Evolutionary conservation across 2,113 vertebrate species (phyloP).

Genomic region (Etheostoma cragini): DNA sequence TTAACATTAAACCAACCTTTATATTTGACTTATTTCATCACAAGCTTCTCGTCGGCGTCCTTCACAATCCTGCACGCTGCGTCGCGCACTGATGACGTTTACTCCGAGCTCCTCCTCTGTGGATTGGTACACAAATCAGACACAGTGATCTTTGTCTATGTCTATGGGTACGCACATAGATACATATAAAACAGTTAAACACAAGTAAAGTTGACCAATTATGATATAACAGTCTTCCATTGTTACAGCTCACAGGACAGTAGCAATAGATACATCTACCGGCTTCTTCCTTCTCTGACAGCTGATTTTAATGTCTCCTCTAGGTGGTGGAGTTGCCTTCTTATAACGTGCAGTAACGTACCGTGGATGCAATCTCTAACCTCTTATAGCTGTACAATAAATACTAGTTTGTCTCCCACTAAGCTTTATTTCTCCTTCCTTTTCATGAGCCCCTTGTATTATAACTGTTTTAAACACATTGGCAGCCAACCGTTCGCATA

Average conservation of each 20-base stretch:
- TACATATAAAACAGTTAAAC: too few species aligned
- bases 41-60: conserved; percentile 46
- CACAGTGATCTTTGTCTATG: too few species aligned
- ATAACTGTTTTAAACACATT: too few species aligned
- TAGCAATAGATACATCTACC: not conserved
- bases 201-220: not conserved
- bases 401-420: not conserved
- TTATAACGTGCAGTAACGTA: not conserved
- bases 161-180: too few species aligned
- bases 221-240: not conserved
- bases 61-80: conserved; percentile 56
- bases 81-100: conserved; percentile 68
- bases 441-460: too few species aligned
- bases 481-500: too few species aligned
- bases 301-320: not conserved
- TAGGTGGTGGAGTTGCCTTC: not conserved
- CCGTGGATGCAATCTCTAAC: not conserved
- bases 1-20: conserved; percentile 29
- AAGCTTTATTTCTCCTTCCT: too few species aligned
- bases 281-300: not conserved
- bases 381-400: not conserved
- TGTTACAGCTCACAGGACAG: not conserved
- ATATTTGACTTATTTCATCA: conserved; percentile 31
- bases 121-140: not conserved
- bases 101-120: too few species aligned